A percentile compares a stretch with the other conserved stretches of the same genome.
Evolutionary conservation across 2,888 invertebrate species (phyloP).

Genomic region (Caenorhabditis becei): DNA sequence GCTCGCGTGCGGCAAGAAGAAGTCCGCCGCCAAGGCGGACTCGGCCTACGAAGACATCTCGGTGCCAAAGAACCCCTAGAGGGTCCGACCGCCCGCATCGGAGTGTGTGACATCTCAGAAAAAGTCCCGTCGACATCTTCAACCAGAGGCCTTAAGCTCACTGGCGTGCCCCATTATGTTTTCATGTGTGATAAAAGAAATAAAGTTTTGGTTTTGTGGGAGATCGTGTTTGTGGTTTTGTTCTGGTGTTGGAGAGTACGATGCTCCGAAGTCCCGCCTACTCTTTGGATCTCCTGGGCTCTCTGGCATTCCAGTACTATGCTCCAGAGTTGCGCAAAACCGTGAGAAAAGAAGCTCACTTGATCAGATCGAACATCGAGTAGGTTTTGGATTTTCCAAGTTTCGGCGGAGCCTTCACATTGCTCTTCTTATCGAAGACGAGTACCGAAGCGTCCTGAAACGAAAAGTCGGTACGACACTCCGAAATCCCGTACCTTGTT

Average conservation of each 20-base stretch:
- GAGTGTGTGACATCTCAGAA: too few relatives aligned
- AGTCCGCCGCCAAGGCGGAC: background rate
- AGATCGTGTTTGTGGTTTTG: too few relatives aligned
- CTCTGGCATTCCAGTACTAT: too few relatives aligned
- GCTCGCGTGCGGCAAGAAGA: conserved; percentile 6
- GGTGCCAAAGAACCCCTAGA: background rate
- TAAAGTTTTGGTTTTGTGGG: background rate
- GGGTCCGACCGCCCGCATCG: too few relatives aligned
- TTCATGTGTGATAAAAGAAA: background rate
- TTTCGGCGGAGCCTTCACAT: conserved; percentile 79
- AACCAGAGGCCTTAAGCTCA: background rate
- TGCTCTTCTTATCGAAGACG: conserved; percentile 77
- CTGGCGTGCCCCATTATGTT: background rate
- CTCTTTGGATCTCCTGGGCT: too few relatives aligned
- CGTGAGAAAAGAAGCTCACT: too few relatives aligned
- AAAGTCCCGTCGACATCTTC: conserved; percentile 1
- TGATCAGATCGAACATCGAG: conserved; percentile 75
- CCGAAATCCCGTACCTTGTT: conserved; percentile 66
- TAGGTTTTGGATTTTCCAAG: conserved; percentile 79
- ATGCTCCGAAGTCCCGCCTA: too few relatives aligned
- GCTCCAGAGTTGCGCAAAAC: too few relatives aligned
- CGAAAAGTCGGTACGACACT: too few relatives aligned
- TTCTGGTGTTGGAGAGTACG: too few relatives aligned
- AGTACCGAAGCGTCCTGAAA: conserved; percentile 77
- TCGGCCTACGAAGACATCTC: background rate